These are phyloP conservation scores for Zophobas morio DNA, from an alignment of 1,140 invertebrate genomes.

Conservation along the genomic window DNA sequence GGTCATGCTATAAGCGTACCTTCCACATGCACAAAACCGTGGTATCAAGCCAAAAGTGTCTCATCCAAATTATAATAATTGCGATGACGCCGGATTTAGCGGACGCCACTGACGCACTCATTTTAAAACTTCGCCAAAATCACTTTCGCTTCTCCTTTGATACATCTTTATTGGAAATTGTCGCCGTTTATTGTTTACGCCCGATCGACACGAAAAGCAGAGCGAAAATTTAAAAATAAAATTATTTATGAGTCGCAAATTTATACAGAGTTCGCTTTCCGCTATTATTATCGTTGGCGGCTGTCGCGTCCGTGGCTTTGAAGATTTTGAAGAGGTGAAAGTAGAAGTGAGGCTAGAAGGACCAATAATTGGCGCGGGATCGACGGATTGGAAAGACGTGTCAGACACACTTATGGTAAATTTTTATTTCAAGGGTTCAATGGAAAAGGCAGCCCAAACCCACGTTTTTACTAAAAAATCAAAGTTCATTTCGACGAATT, in stretches of 20 bases:
- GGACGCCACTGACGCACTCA: conserved; percentile 1
- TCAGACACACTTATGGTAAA: too few relatives aligned
- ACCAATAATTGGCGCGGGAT: too few relatives aligned
- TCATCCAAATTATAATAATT: conserved; percentile 32
- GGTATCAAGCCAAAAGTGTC: conserved; percentile 33
- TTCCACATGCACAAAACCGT: conserved; percentile 1
- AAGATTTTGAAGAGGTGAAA: not conserved
- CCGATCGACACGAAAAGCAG: not conserved
- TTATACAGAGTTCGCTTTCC: conserved; percentile 7
- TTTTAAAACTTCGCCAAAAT: conserved; percentile 3
- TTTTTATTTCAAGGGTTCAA: too few relatives aligned
- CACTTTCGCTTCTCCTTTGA: conserved; percentile 1
- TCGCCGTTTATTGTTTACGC: not conserved
- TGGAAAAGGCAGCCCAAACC: too few relatives aligned
- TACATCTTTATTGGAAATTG: conserved; percentile 7
- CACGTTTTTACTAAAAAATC: too few relatives aligned
- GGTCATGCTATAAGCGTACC: conserved; percentile 25
- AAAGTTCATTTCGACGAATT: too few relatives aligned
- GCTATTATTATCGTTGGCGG: conserved; percentile 6
- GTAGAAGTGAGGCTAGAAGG: too few relatives aligned
- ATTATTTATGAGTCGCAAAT: conserved; percentile 27
- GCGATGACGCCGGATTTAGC: conserved; percentile 18
- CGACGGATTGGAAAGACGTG: too few relatives aligned
- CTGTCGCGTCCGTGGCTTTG: conserved; percentile 2
- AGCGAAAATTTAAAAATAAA: conserved; percentile 11